A percentile compares a stretch with the other conserved stretches of the same genome.
phyloP scores from a whole-genome alignment of 2,113 vertebrate genomes.

The Silurus meridionalis region DNA sequence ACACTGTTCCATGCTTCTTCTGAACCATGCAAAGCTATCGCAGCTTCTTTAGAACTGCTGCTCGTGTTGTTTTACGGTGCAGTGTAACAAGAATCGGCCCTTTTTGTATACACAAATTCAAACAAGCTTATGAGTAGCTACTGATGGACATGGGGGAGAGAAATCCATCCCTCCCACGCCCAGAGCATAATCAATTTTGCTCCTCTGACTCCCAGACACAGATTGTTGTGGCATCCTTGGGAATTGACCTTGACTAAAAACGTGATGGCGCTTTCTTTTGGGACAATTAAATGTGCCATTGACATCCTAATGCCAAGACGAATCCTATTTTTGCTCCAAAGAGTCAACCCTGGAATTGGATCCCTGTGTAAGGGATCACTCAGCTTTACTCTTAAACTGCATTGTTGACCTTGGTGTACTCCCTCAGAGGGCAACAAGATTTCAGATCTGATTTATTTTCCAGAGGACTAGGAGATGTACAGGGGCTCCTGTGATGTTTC shows the following conservation, averaged over 20 bases:
- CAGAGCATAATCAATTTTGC: background rate
- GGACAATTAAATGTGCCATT: background rate
- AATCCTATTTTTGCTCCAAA: constrained; percentile 21
- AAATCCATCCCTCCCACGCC: background rate
- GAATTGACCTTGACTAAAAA: background rate
- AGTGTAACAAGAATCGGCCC: background rate
- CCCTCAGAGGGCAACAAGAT: constrained; percentile 20
- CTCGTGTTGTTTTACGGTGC: background rate
- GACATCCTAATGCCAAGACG: background rate
- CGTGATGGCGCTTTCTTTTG: background rate
- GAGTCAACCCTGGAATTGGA: constrained; percentile 27
- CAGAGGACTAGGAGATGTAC: constrained; percentile 26
- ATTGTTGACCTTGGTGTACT: constrained; percentile 21
- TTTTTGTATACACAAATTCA: background rate
- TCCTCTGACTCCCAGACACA: too few relatives aligned
- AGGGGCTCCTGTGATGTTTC: background rate
- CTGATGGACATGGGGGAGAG: background rate
- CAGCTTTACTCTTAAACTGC: constrained; percentile 38
- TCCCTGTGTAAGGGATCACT: constrained; percentile 39
- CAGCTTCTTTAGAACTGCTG: background rate
- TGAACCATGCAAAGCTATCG: background rate
- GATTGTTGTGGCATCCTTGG: background rate
- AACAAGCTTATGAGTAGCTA: background rate
- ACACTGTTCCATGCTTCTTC: background rate
- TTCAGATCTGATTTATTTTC: constrained; percentile 40